Evolutionary conservation across 2,888 invertebrate species (phyloP).

Genomic region (Entomobrya proxima): DNA sequence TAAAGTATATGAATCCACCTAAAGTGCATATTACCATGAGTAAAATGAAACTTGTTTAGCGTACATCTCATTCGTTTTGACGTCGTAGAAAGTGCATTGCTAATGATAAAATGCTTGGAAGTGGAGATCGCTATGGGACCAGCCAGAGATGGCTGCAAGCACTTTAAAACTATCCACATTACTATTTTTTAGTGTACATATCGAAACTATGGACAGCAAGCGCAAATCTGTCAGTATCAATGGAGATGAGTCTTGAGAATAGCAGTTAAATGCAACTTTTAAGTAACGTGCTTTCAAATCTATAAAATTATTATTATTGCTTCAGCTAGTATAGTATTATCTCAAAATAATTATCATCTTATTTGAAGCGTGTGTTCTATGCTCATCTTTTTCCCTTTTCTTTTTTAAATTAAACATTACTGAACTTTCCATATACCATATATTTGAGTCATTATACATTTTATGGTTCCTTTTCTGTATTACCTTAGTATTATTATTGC

Average conservation of each 20-base stretch:
- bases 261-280: conserved; percentile 19
- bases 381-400: neutral
- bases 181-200: neutral
- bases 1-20: no score
- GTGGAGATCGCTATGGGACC: no score
- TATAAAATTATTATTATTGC: conserved; percentile 23
- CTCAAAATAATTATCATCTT: conserved; percentile 54
- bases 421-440: neutral
- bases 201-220: neutral
- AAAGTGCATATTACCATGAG: no score
- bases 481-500: conserved; percentile 38
- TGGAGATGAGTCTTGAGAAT: neutral
- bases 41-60: no score
- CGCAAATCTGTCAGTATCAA: neutral
- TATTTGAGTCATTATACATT: neutral
- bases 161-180: no score
- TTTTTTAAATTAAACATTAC: neutral
- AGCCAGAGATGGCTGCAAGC: no score
- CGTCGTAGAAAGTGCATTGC: no score
- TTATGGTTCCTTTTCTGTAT: conserved; percentile 15
- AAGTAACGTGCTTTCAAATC: conserved; percentile 40
- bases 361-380: conserved; percentile 56
- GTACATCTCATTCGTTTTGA: no score
- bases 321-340: conserved; percentile 43
- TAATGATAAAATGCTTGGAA: no score